phyloP scores from a whole-genome alignment of 2,113 vertebrate genomes.

The Neolamprologus cancellatus region DNA sequence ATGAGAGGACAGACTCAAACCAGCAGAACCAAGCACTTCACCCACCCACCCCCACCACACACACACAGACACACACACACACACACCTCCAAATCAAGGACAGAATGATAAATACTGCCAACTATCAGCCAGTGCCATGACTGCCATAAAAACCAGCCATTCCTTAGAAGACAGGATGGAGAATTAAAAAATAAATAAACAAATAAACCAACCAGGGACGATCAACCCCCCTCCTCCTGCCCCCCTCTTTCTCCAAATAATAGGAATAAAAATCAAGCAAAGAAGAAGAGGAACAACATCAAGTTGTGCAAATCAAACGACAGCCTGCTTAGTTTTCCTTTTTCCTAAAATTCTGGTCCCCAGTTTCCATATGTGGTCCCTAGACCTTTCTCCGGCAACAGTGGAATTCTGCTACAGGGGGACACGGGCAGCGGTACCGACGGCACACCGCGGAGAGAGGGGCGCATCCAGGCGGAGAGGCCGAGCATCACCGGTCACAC shows the following conservation, averaged over 20 bases:
- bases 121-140: conserved; percentile 41
- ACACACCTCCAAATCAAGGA: conserved; percentile 31
- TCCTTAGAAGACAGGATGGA: conserved; percentile 27
- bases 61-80: not conserved
- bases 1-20: conserved; percentile 40
- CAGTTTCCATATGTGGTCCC: conserved; percentile 98
- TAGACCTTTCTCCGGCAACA: conserved; percentile 88
- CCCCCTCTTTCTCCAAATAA: conserved; percentile 7
- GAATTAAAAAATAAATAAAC: not conserved
- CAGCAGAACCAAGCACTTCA: conserved; percentile 21
- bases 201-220: conserved; percentile 46
- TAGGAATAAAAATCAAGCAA: conserved; percentile 2
- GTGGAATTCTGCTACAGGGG: conserved; percentile 74
- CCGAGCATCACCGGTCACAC: conserved; percentile 68
- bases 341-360: conserved; percentile 99
- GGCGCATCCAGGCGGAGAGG: conserved; percentile 60
- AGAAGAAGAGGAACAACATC: not conserved
- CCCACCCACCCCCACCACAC: not conserved
- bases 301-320: conserved; percentile 65
- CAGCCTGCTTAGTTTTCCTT: conserved; percentile 81
- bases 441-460: conserved; percentile 66
- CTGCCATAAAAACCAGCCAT: conserved; percentile 38
- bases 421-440: conserved; percentile 78
- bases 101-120: conserved; percentile 21
- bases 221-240: not conserved